Percentiles rank a stretch among this genome's conserved stretches.
Conservation (phyloP, 2,113 vertebrate genomes). For the Cryptotis parvus region DNA sequence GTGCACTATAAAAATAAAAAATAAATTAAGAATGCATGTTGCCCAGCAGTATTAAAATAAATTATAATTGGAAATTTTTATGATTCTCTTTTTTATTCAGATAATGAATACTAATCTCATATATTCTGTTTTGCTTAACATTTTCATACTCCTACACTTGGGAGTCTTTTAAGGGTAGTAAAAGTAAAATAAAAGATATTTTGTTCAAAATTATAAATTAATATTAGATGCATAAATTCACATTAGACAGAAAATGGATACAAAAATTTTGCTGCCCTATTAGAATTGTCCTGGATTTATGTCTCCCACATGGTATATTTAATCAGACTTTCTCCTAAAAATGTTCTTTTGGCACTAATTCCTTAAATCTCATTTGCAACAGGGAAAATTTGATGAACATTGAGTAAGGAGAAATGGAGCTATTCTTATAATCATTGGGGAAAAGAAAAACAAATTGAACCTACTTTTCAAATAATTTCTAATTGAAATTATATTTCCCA, state of each 20-base stretch:
- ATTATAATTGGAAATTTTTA: background rate
- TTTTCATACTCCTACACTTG: conserved; percentile 41
- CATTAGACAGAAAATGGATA: conserved; percentile 29
- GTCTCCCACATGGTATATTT: conserved; percentile 61
- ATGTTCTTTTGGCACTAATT: conserved; percentile 56
- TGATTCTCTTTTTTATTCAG: background rate
- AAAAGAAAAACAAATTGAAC: conserved; percentile 57
- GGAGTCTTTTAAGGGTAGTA: conserved; percentile 19
- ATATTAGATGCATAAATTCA: conserved; percentile 54
- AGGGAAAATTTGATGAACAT: conserved; percentile 36
- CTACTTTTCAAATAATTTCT: conserved; percentile 49
- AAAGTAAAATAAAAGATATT: conserved; percentile 74
- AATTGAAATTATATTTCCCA: conserved; percentile 27
- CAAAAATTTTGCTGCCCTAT: conserved; percentile 47
- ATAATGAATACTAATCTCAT: conserved; percentile 13
- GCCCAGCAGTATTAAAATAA: background rate
- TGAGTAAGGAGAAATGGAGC: conserved; percentile 43
- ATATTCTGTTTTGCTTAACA: conserved; percentile 35
- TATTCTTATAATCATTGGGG: conserved; percentile 51
- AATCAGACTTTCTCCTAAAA: conserved; percentile 72
- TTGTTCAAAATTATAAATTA: conserved; percentile 58
- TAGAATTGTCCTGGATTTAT: conserved; percentile 74
- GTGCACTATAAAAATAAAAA: conserved; percentile 11
- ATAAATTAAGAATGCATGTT: background rate
- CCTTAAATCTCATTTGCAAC: conserved; percentile 61